Evolutionary conservation across 2,113 vertebrate genomes (phyloP).

Genomic region (Cacatua alba): DNA sequence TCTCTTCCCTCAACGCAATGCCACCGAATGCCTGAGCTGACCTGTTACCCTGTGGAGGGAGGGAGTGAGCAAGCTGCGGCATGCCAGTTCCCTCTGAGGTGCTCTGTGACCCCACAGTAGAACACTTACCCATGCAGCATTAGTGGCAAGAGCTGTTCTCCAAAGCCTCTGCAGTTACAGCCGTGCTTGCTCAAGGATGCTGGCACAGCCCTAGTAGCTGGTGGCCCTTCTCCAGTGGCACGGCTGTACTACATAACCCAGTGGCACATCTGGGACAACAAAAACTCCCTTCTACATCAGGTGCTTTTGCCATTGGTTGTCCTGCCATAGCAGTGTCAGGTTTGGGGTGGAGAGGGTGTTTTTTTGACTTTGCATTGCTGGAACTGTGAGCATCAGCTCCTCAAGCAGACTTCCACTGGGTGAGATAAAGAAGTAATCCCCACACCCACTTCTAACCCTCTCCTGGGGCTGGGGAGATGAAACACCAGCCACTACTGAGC

Average conservation of each 20-base stretch:
- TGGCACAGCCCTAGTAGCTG: fast-evolving
- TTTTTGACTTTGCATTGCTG: background rate
- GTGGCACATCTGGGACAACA: fast-evolving
- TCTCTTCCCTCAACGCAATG: fast-evolving
- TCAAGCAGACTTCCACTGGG: background rate
- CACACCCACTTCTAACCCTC: background rate
- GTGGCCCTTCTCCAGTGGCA: background rate
- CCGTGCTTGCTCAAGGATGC: fast-evolving
- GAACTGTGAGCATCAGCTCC: background rate
- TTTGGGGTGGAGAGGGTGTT: background rate
- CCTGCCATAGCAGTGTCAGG: background rate
- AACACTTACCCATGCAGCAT: background rate
- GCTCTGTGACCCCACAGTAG: background rate
- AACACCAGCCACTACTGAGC: background rate
- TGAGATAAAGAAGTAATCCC: background rate
- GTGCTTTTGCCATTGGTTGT: background rate
- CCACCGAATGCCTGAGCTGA: background rate
- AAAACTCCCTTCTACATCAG: background rate
- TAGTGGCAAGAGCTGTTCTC: background rate
- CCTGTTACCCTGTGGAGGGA: fast-evolving
- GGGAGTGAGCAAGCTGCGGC: fast-evolving
- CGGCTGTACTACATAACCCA: fast-evolving
- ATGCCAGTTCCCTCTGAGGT: background rate
- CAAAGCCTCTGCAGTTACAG: background rate
- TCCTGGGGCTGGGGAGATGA: background rate